phyloP scores from a whole-genome alignment of 2,113 vertebrate species.

The Ondatra zibethicus region DNA sequence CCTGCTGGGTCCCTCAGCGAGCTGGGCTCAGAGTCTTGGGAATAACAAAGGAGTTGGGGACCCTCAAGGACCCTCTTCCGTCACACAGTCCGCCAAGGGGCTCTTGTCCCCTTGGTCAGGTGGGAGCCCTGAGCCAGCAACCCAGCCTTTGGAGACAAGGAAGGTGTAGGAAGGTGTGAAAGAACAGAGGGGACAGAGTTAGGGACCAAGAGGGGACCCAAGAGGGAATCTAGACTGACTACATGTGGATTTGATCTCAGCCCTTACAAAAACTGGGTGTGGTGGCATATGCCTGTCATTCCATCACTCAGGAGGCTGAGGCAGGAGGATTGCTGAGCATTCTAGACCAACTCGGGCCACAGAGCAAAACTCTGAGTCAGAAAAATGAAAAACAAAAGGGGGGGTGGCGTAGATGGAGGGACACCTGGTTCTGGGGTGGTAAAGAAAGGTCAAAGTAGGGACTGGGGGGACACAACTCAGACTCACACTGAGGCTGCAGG shows the following conservation, averaged over 20 bases:
- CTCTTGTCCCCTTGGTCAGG: not conserved
- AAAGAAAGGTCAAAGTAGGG: not conserved
- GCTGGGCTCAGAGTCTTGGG: not conserved
- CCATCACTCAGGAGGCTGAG: not conserved
- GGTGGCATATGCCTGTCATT: not conserved
- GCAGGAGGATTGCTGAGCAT: not conserved
- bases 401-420: not conserved
- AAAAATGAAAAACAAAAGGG: not conserved
- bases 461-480: not conserved
- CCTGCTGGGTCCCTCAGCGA: not conserved
- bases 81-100: not conserved
- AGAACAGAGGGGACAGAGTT: not conserved
- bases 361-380: not conserved
- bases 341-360: not conserved
- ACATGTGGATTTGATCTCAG: not conserved
- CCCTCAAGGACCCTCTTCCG: not conserved
- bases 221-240: not conserved
- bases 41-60: not conserved
- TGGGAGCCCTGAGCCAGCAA: not conserved
- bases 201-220: not conserved
- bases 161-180: not conserved
- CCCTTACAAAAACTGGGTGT: not conserved
- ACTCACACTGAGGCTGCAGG: slow-evolving; percentile 93
- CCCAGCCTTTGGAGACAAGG: not conserved
- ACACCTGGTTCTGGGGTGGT: not conserved